Evolutionary conservation across 2,113 vertebrate species (phyloP).

Genomic region (Athene noctua): DNA sequence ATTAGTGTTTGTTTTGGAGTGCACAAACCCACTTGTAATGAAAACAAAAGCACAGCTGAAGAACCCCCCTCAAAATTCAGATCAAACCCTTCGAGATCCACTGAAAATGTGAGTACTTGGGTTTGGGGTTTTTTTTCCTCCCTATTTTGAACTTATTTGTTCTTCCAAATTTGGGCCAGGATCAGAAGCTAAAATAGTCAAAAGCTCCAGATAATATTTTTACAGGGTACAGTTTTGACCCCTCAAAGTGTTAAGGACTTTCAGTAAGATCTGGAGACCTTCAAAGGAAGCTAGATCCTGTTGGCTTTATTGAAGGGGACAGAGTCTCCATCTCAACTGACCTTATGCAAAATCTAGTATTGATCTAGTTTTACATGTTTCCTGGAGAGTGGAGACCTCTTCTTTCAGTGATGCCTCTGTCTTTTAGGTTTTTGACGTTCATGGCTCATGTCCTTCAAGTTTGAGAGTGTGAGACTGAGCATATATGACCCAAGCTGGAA

Average conservation of each 20-base stretch:
- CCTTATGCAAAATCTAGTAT: not conserved
- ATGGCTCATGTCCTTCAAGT: not conserved
- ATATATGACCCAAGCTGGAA: not conserved
- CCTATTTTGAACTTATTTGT: not conserved
- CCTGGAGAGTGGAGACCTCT: not conserved
- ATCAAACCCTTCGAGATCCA: not conserved
- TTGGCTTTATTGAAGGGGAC: not conserved
- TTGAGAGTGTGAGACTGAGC: not conserved
- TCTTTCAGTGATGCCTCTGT: not conserved
- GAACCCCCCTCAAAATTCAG: not conserved
- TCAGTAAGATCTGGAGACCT: not conserved
- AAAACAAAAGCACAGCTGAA: not conserved
- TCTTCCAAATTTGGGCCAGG: not conserved
- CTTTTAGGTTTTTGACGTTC: not conserved
- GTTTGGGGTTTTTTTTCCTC: not conserved
- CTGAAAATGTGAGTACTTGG: not conserved
- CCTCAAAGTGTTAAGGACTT: not conserved
- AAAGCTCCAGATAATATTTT: not conserved
- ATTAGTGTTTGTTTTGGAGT: not conserved
- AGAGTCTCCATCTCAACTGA: not conserved
- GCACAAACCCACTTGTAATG: not conserved
- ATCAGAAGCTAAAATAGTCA: not conserved
- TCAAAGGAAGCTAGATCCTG: not conserved
- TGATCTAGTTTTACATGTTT: not conserved
- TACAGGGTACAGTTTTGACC: not conserved